Evolutionary conservation across 2,113 vertebrate species (phyloP).

Genomic region (Myxocyprinus asiaticus): DNA sequence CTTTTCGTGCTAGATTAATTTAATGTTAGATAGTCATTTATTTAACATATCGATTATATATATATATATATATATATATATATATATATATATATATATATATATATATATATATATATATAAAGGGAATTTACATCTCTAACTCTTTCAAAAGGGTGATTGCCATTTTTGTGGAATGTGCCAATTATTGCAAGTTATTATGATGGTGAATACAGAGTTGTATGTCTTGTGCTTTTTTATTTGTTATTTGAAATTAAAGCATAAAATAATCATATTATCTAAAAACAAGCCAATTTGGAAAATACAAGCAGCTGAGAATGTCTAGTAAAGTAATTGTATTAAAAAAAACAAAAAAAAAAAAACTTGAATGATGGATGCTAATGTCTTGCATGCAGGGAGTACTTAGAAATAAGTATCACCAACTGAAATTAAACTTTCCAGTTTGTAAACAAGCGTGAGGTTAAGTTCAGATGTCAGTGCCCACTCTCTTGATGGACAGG

Average conservation of each 20-base stretch:
- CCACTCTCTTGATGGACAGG: conserved; percentile 32
- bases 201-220: not conserved
- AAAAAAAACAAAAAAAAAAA: not conserved
- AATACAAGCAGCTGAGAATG: too few relatives aligned
- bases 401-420: not conserved
- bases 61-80: too few relatives aligned
- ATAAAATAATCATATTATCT: not conserved
- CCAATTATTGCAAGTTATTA: not conserved
- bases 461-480: conserved; percentile 27
- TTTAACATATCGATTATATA: too few relatives aligned
- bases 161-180: too few relatives aligned
- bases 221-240: not conserved
- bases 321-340: too few relatives aligned
- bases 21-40: too few relatives aligned
- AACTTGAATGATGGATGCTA: conserved; percentile 18
- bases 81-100: too few relatives aligned
- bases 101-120: too few relatives aligned
- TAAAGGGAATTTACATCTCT: too few relatives aligned
- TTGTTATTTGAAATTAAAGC: not conserved
- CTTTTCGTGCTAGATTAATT: too few relatives aligned
- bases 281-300: too few relatives aligned
- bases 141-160: too few relatives aligned
- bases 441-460: conserved; percentile 10
- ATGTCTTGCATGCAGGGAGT: not conserved
- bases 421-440: not conserved